These are phyloP conservation scores for Marasmarcha lunaedactyla DNA, from an alignment of 2,888 invertebrate species.

Conservation along the genomic window DNA sequence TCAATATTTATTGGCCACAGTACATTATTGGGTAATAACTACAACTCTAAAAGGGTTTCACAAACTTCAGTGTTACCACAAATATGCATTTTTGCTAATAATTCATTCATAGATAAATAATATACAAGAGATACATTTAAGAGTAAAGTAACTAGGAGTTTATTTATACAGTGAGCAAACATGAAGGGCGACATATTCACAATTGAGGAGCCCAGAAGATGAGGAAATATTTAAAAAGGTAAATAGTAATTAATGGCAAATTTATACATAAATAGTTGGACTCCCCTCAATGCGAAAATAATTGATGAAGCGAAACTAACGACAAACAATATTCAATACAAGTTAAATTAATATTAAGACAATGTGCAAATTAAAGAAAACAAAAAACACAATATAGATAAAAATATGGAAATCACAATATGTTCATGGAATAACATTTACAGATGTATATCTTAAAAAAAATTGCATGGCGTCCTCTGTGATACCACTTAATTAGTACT, in stretches of 20 bases:
- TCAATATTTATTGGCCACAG: slow-evolving; percentile 64
- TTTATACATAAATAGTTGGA: slow-evolving; percentile 9
- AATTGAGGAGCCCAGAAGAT: slow-evolving; percentile 15
- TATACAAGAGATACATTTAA: slow-evolving; percentile 24
- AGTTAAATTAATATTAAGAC: slow-evolving; percentile 33
- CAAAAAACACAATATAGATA: slow-evolving; percentile 46
- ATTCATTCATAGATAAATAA: slow-evolving; percentile 14
- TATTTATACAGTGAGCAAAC: slow-evolving; percentile 35
- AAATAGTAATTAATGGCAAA: slow-evolving; percentile 12
- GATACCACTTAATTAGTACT: slow-evolving; percentile 62
- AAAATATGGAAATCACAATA: slow-evolving; percentile 58
- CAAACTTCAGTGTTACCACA: slow-evolving; percentile 21
- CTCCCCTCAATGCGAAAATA: slow-evolving; percentile 26
- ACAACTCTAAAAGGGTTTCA: slow-evolving; percentile 33
- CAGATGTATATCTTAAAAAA: slow-evolving; percentile 35
- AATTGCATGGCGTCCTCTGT: slow-evolving; percentile 43
- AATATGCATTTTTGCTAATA: slow-evolving; percentile 5
- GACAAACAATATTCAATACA: slow-evolving; percentile 25
- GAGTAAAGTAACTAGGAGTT: slow-evolving; percentile 22
- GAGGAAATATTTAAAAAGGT: slow-evolving; percentile 4
- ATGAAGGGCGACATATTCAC: slow-evolving; percentile 30
- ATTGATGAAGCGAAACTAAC: slow-evolving; percentile 36
- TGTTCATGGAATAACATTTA: slow-evolving; percentile 60
- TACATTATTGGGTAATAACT: slow-evolving; percentile 53
- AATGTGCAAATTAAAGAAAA: slow-evolving; percentile 36